Percentiles rank a stretch among this genome's conserved stretches.
These are phyloP conservation scores for Propithecus coquereli DNA, from an alignment of 2,113 vertebrate genomes.

Conservation along the genomic window DNA sequence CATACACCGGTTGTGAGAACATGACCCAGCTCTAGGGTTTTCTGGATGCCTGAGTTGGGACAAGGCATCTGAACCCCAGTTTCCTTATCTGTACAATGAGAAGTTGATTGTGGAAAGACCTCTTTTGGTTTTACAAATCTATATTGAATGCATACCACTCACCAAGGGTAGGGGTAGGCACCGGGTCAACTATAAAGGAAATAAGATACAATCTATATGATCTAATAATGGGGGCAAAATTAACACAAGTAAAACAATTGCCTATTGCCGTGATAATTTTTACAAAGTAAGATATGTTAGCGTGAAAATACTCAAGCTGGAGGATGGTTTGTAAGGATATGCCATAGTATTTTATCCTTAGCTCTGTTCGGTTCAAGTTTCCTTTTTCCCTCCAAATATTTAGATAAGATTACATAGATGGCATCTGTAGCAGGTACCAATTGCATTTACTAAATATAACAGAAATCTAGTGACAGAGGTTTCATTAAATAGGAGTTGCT, in stretches of 20 bases:
- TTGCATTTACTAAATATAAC: not conserved
- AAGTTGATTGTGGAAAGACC: not conserved
- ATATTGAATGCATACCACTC: not conserved
- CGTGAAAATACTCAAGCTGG: not conserved
- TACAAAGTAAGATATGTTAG: not conserved
- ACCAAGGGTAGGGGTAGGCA: not conserved
- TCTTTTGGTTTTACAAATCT: not conserved
- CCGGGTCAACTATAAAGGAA: not conserved
- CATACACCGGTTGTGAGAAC: not conserved
- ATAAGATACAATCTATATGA: too few relatives aligned
- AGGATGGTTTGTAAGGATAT: not conserved
- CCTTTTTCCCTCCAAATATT: not conserved
- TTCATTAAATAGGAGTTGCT: not conserved
- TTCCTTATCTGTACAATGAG: not conserved
- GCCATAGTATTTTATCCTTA: not conserved
- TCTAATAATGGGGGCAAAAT: not conserved
- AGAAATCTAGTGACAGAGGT: not conserved
- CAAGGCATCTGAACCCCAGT: not conserved
- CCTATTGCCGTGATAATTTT: not conserved
- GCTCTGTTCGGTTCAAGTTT: not conserved
- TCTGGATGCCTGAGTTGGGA: not conserved
- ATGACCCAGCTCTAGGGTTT: not conserved
- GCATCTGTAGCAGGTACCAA: not conserved
- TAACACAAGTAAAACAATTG: not conserved
- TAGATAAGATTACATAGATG: not conserved